phyloP scores from a whole-genome alignment of 2,113 vertebrate genomes.

The Oreochromis tanganicae region DNA sequence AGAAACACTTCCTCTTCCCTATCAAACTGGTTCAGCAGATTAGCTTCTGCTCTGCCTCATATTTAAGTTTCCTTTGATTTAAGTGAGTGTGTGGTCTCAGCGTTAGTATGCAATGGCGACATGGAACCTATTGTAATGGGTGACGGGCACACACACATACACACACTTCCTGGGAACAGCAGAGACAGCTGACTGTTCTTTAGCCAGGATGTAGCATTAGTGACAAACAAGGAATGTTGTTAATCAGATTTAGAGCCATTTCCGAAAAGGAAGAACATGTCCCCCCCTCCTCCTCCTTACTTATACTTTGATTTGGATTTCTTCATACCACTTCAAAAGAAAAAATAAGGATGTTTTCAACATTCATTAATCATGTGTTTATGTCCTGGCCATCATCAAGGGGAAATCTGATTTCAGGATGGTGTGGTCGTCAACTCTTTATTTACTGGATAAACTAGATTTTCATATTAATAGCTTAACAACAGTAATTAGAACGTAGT shows the following conservation, averaged over 20 bases:
- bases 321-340: conserved; percentile 37
- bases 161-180: conserved; percentile 6
- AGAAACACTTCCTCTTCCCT: conserved; percentile 30
- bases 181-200: conserved; percentile 54
- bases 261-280: conserved; percentile 34
- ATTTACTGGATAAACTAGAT: background rate
- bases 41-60: background rate
- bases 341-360: conserved; percentile 7
- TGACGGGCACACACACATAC: background rate
- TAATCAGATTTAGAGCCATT: conserved; percentile 59
- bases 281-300: background rate
- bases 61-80: conserved; percentile 46
- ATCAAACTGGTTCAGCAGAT: conserved; percentile 22
- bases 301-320: conserved; percentile 32
- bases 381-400: background rate
- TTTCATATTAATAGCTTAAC: background rate
- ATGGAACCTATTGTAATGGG: conserved; percentile 5
- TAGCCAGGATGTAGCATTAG: conserved; percentile 60
- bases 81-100: conserved; percentile 31
- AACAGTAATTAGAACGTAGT: background rate
- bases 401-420: background rate
- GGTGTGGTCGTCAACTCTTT: background rate
- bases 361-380: background rate
- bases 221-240: conserved; percentile 61
- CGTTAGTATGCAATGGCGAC: background rate